Base-by-base conservation (phyloP, 2,888 invertebrate species). In the Phytoseiulus persimilis region DNA sequence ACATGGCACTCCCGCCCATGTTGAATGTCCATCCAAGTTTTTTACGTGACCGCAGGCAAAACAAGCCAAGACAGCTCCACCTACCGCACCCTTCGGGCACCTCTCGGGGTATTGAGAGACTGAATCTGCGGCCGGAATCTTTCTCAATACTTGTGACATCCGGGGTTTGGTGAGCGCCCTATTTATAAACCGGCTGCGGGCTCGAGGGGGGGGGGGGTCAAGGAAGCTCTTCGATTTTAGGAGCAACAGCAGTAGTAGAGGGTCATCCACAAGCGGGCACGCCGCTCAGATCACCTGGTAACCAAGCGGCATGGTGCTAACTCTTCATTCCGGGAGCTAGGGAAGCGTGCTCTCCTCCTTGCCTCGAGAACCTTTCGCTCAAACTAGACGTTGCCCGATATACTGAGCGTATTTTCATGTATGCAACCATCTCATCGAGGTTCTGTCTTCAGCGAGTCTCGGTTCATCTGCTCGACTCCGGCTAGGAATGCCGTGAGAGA, bases 201-300 rank as follows among this genome's bases (percentile, higher is more conserved):
- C 65, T 65, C 65, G 65, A n/a, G n/a, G n/a, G n/a, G n/a, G n/a
- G 65, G 65, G 65, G 18, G 65, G 65, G 65, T 65, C 65, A 65
- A 65, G 65, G 65, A 65, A 65, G 65, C 65, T 65, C 65, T 65
- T 65, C 65, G 65, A 65, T 65, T 65, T 65, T 65, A 65, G 65
- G 18, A 65, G 65, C 65, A 65, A 23, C 65, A 65, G 65, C 65
- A 65, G 65, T 65, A 65, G 65, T 23, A 65, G 23, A 14, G 65
- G 14, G 65, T 23, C 65, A 65, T 65, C 65, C 28, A 14, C 65
- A 28, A 65, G 65, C 65, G 5, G 18, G 18, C 65, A 23, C 28
- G 18, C 23, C 65, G 28, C 65, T 65, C 65, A 65, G 65, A 65
- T 65, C 65, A 65, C 65, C 65, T 65, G 65, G 65, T 65, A 65